Base-by-base conservation (phyloP, 2,113 vertebrate species). In the Anhinga anhinga region DNA sequence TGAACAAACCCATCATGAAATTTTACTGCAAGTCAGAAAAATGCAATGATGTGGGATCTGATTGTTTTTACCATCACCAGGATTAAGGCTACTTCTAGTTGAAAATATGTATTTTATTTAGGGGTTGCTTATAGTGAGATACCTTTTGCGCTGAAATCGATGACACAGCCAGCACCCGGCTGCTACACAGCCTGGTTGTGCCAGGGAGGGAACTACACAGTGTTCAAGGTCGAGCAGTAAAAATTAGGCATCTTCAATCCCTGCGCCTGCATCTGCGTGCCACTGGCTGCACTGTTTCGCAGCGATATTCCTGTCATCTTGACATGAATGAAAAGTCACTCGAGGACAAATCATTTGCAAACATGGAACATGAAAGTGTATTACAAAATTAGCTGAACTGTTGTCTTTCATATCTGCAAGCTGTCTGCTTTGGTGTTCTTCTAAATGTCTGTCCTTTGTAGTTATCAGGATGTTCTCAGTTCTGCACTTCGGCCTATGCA, bases 241-340 rank as follows among this genome's bases (percentile, higher is more conserved):
- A 56, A 42, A 0, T 10, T 9, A 7, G 63, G 55, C 62, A 53
- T 40, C 32, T 59, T 34, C 82, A 8, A 0, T 8, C 32, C 32
- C 56, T 3, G 3, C 1, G 23, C 34, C 0, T 3, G 53, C 36
- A 9, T 17, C 52, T 5, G 67, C 0, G 8, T 45, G 55, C 26
- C 40, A 3, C 27, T 40, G 52, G 5, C 70, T 13, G 74, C n/a
- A 4, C 40, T 13, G 27, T 14, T 14, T 10, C 77, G 15, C 1
- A 11, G 61, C 55, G 40, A 9, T 13, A 22, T 11, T 66, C 58
- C 62, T 17, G 40, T 20, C 69, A 26, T 2, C 34, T 11, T 6
- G 19, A 27, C 5, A 0, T 2, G 40, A 47, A 34, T 9, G 29
- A 27, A 20, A 72, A 77, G 53, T 23, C 65, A 59, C 38, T 15